Base-by-base conservation (phyloP, 2,113 vertebrate species). In the Speoplatyrhinus poulsoni region DNA sequence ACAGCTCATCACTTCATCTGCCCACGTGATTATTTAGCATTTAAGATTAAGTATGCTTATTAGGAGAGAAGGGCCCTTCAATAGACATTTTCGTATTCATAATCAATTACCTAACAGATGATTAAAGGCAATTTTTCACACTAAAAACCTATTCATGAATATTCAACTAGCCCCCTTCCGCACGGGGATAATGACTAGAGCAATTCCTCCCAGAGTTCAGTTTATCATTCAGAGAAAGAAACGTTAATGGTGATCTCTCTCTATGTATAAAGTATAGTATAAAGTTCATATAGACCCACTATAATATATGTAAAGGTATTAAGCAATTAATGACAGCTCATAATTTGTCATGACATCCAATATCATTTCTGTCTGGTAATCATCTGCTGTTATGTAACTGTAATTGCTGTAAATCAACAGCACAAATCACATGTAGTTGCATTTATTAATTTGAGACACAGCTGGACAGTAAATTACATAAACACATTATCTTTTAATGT, bases 391-490 rank as follows among this genome's bases (percentile, higher is more conserved):
- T 41, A 6, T 54, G 49, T 54, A 48, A 33, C 26, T n/a, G 4
- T 12, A 46, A 53, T 11, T 41, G n/a, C 3, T 9, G 13, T 50
- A 26, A 1, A 16, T 0, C 8, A 46, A 50, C 10, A 53, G 17
- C 65, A 73, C 32, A 55, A 57, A 56, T 26, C 9, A 50, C 66
- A 16, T 57, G 33, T 36, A 32, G 56, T 66, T 80, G 67, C 71
- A 16, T 81, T 85, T 81, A 82, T 82, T 89, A 26, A 47, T 60
- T 63, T 58, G 61, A 74, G 67, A 69, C 36, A 50, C 55, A 77
- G 36, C 15, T 61, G 67, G 0, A 67, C 41, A 75, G 63, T 64
- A 52, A 56, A 75, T 81, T 73, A 75, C 79, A 88, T 62, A 79
- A 83, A 87, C 78, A 84, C 80, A 61, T 60, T 15, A 53, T 12